Conservation (phyloP, 2,888 invertebrate genomes). For the Halictus quadricinctus region DNA sequence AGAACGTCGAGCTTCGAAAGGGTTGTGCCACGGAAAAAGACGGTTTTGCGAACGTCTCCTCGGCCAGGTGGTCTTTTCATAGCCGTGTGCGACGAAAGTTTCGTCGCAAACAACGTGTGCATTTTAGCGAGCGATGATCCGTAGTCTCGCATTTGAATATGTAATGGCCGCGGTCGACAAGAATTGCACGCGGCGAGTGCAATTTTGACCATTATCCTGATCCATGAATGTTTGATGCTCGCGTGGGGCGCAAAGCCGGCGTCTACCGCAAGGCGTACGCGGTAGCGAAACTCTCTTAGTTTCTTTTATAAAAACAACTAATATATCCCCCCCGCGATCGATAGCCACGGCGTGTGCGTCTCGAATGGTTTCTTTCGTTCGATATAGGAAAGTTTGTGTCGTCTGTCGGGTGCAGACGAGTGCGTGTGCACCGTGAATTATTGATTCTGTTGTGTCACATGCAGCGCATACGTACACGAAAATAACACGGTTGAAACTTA, state of each 20-base stretch:
- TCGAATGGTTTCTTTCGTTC: constrained; percentile 37
- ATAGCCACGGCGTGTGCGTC: constrained; percentile 30
- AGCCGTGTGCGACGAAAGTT: neutral
- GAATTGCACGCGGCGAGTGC: constrained; percentile 14
- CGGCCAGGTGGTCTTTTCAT: neutral
- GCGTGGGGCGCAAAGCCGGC: constrained; percentile 1
- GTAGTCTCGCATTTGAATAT: neutral
- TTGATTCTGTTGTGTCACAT: neutral
- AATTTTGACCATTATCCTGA: constrained; percentile 29
- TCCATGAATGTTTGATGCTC: constrained; percentile 43
- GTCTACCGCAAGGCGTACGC: neutral
- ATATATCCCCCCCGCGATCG: constrained; percentile 32
- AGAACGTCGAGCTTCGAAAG: neutral
- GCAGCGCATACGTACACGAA: neutral
- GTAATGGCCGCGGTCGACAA: constrained; percentile 3
- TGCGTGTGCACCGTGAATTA: constrained; percentile 5
- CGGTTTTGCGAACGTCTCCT: neutral
- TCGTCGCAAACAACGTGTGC: neutral
- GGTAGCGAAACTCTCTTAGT: constrained; percentile 12
- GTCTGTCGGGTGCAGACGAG: neutral
- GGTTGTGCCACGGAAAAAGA: neutral
- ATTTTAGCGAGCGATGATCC: neutral
- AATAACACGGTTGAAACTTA: neutral
- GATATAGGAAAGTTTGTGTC: constrained; percentile 29
- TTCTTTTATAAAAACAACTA: constrained; percentile 29